Evolutionary conservation across 2,797 vertebrate species (phyloP).

Genomic region (Salmo trutta): DNA sequence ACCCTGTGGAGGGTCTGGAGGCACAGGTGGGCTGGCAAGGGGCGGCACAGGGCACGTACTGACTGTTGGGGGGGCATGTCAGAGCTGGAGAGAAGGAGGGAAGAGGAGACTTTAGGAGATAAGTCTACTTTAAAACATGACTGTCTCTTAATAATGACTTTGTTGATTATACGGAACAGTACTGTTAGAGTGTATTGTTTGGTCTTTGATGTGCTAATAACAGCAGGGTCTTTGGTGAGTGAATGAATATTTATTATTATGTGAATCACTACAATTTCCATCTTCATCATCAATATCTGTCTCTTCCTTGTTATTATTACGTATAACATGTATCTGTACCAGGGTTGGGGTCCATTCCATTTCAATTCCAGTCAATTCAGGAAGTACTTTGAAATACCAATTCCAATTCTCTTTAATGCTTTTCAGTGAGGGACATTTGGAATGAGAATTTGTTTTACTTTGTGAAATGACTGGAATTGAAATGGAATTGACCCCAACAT

Average conservation of each 20-base stretch:
- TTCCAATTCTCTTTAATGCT: too few relatives aligned
- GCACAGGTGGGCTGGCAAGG: conserved; percentile 74
- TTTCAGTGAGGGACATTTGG: too few relatives aligned
- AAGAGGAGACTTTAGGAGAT: not conserved
- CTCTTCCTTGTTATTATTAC: not conserved
- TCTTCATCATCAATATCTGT: not conserved
- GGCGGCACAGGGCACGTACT: conserved; percentile 71
- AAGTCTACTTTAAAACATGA: not conserved
- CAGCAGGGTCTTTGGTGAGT: not conserved
- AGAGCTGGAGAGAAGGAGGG: conserved; percentile 55
- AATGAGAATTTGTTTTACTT: not conserved
- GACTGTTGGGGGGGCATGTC: conserved; percentile 72
- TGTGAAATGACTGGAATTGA: too few relatives aligned
- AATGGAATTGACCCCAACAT: not conserved
- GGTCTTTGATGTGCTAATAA: not conserved
- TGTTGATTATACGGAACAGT: not conserved
- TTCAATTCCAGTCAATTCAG: too few relatives aligned
- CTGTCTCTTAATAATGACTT: not conserved
- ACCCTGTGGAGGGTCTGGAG: conserved; percentile 44
- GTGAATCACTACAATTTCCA: not conserved
- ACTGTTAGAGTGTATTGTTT: not conserved
- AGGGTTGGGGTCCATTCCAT: too few relatives aligned
- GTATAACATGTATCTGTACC: too few relatives aligned
- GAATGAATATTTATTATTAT: not conserved
- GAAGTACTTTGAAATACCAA: too few relatives aligned